Conservation (phyloP, 2,113 vertebrate genomes). For the Peromyscus maniculatus region DNA sequence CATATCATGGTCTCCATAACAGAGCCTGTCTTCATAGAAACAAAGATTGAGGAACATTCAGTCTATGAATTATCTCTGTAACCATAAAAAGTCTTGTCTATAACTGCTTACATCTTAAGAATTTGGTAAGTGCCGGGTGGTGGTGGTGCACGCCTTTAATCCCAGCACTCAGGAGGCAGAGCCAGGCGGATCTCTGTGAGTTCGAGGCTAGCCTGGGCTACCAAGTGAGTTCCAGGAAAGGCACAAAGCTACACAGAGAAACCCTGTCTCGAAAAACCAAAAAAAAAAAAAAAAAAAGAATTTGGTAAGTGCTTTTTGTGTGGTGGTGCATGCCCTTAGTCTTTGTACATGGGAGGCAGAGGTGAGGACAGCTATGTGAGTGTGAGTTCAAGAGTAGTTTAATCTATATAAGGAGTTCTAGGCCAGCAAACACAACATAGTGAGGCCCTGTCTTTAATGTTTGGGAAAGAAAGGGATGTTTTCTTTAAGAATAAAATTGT, state of each 20-base stretch:
- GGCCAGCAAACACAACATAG: neutral
- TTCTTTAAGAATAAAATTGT: neutral
- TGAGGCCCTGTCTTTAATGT: neutral
- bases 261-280: too few species aligned
- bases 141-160: too few species aligned
- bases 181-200: too few species aligned
- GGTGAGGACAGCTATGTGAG: neutral
- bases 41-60: neutral
- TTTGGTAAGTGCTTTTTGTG: neutral
- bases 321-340: neutral
- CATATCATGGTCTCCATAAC: neutral
- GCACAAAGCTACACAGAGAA: too few species aligned
- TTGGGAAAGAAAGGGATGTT: neutral
- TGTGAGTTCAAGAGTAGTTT: neutral
- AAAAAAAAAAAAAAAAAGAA: too few species aligned
- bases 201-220: too few species aligned
- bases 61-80: constrained; percentile 9
- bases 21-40: neutral
- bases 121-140: neutral
- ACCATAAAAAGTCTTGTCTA: neutral
- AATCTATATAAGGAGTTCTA: neutral
- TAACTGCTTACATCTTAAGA: constrained; percentile 30
- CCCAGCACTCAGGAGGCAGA: too few species aligned
- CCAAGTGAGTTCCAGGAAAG: too few species aligned
- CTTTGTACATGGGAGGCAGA: neutral